Base-by-base conservation (phyloP, 2,797 vertebrate genomes). In the Molossus molossus region DNA sequence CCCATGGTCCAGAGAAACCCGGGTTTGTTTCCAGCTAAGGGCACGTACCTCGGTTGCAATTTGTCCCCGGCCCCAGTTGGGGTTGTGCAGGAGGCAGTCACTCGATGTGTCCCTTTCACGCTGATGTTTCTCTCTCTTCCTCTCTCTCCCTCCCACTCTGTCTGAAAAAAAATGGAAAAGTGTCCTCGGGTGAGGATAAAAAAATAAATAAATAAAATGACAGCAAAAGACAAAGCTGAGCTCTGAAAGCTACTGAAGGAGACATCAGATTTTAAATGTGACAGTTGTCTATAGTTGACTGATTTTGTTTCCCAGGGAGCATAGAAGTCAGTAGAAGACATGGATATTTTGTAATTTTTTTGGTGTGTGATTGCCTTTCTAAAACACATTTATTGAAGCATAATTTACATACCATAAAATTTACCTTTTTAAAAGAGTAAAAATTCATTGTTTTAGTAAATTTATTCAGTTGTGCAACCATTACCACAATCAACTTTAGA, bases 381-480 rank as follows among this genome's bases (percentile, higher is more conserved):
- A 50, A 88, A 92, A 50, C 58, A 57, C 50, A 25, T 77, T 79
- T 58, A 77, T 37, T 94, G 45, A 85, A 18, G 11, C 87, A 13
- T 77, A 84, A 65, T 88, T 72, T 80, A 29, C 45, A 53, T 80
- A 37, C 15, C 12, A 55, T 79, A 86, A 93, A 87, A 89, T 69
- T 77, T 23, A 85, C 10, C 37, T 69, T 89, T 87, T 64, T 8
- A 80, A 67, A 84, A 50, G 6, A 45, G 3, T 33, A 64, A 3
- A 25, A 53, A 58, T 82, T 77, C 33, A 62, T 0, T 73, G 15
- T 29, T 90, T 94, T 84, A 64, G 1, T 70, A 65, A 83, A 55
- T 85, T 9, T 73, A 29, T 79, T 33, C 5, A 57, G 10, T 90
- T 82, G 20, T 37, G 3, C 77, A 84, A 53, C 21, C 9, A 81